A percentile compares a stretch with the other conserved stretches of the same genome.
phyloP scores from a whole-genome alignment of 1,140 invertebrate species.

The Philopotamus ludificatus region DNA sequence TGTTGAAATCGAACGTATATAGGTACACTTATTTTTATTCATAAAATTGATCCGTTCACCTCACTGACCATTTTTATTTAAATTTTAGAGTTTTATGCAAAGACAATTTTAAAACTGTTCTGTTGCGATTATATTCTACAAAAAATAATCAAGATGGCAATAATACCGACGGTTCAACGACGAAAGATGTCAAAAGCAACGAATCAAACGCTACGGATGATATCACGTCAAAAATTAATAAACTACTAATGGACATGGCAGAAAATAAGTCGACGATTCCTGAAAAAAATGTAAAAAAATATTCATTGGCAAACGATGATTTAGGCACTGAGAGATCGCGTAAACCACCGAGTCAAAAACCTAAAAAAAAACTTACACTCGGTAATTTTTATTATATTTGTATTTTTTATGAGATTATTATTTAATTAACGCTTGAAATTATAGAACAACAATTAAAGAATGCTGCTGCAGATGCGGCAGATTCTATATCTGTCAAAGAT shows the following conservation, averaged over 20 bases:
- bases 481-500: conserved; percentile 63
- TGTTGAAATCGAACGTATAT: too few relatives aligned
- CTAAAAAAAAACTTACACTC: neutral
- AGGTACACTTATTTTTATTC: too few relatives aligned
- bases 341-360: neutral
- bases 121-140: too few relatives aligned
- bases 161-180: neutral
- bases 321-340: neutral
- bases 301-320: too few relatives aligned
- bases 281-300: conserved; percentile 46
- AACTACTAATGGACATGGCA: conserved; percentile 51
- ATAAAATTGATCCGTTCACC: too few relatives aligned
- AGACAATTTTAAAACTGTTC: too few relatives aligned
- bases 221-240: conserved; percentile 50
- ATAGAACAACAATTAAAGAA: conserved; percentile 51
- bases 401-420: neutral
- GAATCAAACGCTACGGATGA: neutral
- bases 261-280: conserved; percentile 47
- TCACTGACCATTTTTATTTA: too few relatives aligned
- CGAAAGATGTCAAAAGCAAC: neutral
- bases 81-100: too few relatives aligned
- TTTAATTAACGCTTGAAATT: conserved; percentile 20
- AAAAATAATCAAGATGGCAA: too few relatives aligned
- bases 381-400: conserved; percentile 15
- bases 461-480: conserved; percentile 70